These are phyloP conservation scores for Apotomis capreana DNA, from an alignment of 2,888 invertebrate species.

Conservation along the genomic window DNA sequence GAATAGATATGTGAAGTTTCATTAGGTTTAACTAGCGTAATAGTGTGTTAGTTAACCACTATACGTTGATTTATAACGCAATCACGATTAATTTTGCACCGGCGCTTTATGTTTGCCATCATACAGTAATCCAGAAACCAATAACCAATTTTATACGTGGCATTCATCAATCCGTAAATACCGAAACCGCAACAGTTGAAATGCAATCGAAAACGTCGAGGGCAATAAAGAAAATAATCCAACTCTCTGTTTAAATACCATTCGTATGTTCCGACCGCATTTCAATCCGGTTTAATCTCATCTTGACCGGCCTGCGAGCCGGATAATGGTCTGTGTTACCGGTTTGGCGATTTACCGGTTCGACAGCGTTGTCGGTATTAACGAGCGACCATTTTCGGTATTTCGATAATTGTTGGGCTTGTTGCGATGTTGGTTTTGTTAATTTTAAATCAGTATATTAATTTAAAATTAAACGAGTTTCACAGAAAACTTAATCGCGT, in stretches of 20 bases:
- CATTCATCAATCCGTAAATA: neutral
- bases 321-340: conserved; percentile 30
- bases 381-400: conserved; percentile 25
- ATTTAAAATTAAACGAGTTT: neutral
- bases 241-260: conserved; percentile 2
- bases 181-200: neutral
- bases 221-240: neutral
- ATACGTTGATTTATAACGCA: too few relatives aligned
- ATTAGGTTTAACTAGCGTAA: too few relatives aligned
- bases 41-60: too few relatives aligned
- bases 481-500: too few relatives aligned
- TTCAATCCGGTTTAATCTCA: conserved; percentile 13
- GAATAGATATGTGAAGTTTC: too few relatives aligned
- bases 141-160: too few relatives aligned
- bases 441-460: conserved; percentile 2
- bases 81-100: too few relatives aligned
- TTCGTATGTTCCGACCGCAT: conserved; percentile 5
- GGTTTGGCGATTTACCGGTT: conserved; percentile 26
- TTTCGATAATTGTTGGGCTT: conserved; percentile 24
- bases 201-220: neutral
- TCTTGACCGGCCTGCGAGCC: conserved; percentile 17
- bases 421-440: conserved; percentile 4
- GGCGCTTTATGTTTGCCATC: too few relatives aligned
- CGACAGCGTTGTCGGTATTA: conserved; percentile 17
- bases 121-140: neutral